Percentiles rank a stretch among this genome's conserved stretches.
phyloP scores from a whole-genome alignment of 2,888 invertebrate genomes.

The Caenorhabditis becei region DNA sequence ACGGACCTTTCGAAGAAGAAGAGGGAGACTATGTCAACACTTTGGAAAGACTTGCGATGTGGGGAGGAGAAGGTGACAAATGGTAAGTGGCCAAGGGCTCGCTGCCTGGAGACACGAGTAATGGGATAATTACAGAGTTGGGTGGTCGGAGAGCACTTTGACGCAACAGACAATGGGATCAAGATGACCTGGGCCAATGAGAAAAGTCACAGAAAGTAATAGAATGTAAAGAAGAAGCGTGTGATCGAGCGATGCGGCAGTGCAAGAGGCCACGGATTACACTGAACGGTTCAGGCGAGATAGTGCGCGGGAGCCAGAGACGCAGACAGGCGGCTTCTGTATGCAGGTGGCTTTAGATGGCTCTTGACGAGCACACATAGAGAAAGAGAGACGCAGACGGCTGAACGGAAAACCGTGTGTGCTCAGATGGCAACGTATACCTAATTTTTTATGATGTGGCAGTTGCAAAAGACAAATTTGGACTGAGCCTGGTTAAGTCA shows the following conservation, averaged over 20 bases:
- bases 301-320: conserved; percentile 12
- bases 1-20: not conserved
- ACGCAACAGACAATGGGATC: conserved; percentile 33
- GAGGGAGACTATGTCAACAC: conserved; percentile 34
- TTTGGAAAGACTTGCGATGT: conserved; percentile 1
- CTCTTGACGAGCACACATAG: conserved; percentile 57
- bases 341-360: conserved; percentile 62
- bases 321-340: conserved; percentile 52
- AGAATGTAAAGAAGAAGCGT: conserved; percentile 34
- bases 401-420: conserved; percentile 22
- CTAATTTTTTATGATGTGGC: conserved; percentile 54
- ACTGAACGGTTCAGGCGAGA: conserved; percentile 55
- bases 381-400: conserved; percentile 23
- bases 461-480: conserved; percentile 31
- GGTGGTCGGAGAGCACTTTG: conserved; percentile 21
- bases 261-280: conserved; percentile 32
- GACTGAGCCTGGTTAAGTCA: conserved; percentile 5
- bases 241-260: conserved; percentile 15
- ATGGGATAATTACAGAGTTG: conserved; percentile 49
- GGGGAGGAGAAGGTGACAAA: conserved; percentile 31
- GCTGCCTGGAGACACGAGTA: not conserved
- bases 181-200: conserved; percentile 6
- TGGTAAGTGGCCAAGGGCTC: conserved; percentile 42
- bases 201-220: not conserved
- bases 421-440: conserved; percentile 44